Base-by-base conservation (phyloP, 2,888 invertebrate genomes). In the Ametastegia equiseti region DNA sequence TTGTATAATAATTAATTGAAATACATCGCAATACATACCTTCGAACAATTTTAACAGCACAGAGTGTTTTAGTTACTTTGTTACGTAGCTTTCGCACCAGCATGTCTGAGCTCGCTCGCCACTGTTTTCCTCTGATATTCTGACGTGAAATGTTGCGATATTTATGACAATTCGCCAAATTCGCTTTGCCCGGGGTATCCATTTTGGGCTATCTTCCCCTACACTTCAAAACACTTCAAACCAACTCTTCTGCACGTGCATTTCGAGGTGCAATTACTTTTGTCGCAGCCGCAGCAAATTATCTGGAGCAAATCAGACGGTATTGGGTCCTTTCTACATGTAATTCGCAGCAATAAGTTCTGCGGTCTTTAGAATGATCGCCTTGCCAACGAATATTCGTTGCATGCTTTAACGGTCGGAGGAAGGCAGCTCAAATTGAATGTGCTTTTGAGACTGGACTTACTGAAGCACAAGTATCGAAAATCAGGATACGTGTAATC, bases 311-410 rank as follows among this genome's bases (percentile, higher is more conserved):
- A 83, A 83, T 84, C 85, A 83, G 86, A 85, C 78, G 87, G 86
- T 36, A 84, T 83, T 75, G 84, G 85, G 45, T 77, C 81, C 11
- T 83, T 81, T 80, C 84, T 73, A 69, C 82, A 83, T n/a, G 78
- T 82, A 57, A 84, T 78, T 79, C 83, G 83, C 36, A 83, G 78
- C 73, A 84, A 80, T n/a, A 47, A 47, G 75, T 84, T 83, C 82
- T 86, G 39, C 85, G 83, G 33, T 69, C 69, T 65, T 85, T 80
- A 79, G 84, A 71, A 63, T 85, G 30, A 73, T 84, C 83, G 30
- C 86, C 85, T 78, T 84, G 83, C 86, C 85, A 88, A 86, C 42
- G 73, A 75, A 84, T 89, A 88, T 85, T 89, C 86, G 71, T 81
- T 77, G 60, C 86, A 86, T 82, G 87, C 84, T 71, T 82, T 82